phyloP scores from a whole-genome alignment of 2,113 vertebrate genomes.

The Hydrolagus affinis region DNA sequence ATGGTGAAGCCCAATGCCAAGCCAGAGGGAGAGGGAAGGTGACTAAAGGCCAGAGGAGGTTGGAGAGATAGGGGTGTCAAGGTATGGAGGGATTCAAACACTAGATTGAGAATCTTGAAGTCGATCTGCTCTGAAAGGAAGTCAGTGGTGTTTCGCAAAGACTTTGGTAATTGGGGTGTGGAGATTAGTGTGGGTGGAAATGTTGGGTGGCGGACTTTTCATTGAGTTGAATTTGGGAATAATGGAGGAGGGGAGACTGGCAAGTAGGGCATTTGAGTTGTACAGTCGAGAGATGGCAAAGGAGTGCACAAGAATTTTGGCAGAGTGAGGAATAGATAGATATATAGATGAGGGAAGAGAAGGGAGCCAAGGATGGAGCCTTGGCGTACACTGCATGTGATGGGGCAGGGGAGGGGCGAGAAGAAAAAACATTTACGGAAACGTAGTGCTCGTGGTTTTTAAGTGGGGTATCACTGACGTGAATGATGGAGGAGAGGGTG shows the following conservation, averaged over 20 bases:
- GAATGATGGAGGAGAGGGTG: no score
- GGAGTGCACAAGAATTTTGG: not conserved
- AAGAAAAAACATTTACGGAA: no score
- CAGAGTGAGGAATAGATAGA: not conserved
- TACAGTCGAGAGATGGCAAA: not conserved
- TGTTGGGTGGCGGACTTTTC: not conserved
- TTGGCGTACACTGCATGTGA: no score
- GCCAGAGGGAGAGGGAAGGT: not conserved
- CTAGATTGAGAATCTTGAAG: not conserved
- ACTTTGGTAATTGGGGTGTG: not conserved
- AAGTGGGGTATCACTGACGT: no score
- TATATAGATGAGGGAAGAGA: no score
- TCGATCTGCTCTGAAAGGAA: not conserved
- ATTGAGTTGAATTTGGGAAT: not conserved
- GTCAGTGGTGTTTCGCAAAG: not conserved
- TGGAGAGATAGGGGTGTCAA: not conserved
- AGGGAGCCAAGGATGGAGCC: no score
- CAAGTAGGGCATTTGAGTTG: not conserved
- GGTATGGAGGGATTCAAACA: not conserved
- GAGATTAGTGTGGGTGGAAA: not conserved
- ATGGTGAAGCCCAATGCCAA: no score
- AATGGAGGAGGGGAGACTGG: not conserved
- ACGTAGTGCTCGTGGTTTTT: no score
- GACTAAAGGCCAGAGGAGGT: not conserved
- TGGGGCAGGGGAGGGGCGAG: no score